Evolutionary conservation across 2,797 vertebrate species (phyloP).

Genomic region (Petrocephalus sullivani): DNA sequence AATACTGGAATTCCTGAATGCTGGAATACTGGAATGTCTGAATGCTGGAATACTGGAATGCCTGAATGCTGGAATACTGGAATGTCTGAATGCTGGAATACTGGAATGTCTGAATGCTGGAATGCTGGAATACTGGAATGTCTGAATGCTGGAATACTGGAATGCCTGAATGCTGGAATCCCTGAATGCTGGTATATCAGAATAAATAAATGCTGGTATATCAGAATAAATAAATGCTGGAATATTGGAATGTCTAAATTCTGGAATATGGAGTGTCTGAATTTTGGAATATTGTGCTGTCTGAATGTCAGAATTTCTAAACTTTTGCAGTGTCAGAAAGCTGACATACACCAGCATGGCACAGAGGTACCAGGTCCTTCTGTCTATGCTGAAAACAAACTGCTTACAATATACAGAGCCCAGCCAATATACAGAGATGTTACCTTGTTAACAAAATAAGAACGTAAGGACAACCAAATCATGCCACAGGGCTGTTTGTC

Average conservation of each 20-base stretch:
- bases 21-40: no score
- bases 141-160: neutral
- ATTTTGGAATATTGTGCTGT: neutral
- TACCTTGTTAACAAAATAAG: neutral
- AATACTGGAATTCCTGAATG: no score
- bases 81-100: neutral
- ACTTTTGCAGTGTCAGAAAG: neutral
- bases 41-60: no score
- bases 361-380: neutral
- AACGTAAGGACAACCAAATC: neutral
- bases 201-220: neutral
- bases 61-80: neutral
- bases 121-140: neutral
- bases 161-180: neutral
- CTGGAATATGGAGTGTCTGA: neutral
- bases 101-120: neutral
- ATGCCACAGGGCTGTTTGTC: conserved; percentile 21
- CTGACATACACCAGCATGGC: neutral
- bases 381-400: neutral
- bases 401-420: neutral
- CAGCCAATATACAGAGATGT: neutral
- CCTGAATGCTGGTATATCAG: neutral
- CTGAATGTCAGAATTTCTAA: neutral
- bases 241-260: neutral
- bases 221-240: neutral